Conservation (phyloP, 2,888 invertebrate species). For the Clanis bilineata region DNA sequence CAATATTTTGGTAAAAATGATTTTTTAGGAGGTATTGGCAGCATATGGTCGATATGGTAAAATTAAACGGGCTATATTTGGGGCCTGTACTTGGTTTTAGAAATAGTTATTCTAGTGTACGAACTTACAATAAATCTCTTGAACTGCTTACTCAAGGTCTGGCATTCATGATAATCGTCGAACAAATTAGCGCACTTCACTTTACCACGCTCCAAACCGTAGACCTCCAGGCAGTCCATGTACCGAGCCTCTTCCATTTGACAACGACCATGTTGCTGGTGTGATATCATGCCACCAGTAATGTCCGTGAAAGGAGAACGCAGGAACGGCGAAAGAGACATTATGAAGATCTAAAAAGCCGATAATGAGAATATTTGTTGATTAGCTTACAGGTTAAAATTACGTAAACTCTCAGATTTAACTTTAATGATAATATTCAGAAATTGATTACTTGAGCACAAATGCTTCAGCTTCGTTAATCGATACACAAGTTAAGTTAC, state of each 20-base stretch:
- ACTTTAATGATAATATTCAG: not conserved
- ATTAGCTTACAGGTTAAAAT: constrained; percentile 48
- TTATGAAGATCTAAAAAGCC: constrained; percentile 43
- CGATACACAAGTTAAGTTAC: not conserved
- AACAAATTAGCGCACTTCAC: constrained; percentile 84
- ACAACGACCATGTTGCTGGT: constrained; percentile 85
- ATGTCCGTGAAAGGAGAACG: constrained; percentile 88
- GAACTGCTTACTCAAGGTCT: constrained; percentile 81
- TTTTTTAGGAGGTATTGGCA: too few species aligned
- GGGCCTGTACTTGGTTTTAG: too few species aligned
- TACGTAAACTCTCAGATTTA: constrained; percentile 57
- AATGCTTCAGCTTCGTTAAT: not conserved
- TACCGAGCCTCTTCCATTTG: constrained; percentile 86
- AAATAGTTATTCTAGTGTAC: too few species aligned
- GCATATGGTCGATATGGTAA: too few species aligned
- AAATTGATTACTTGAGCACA: too few species aligned
- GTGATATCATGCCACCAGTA: constrained; percentile 84
- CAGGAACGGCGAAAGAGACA: constrained; percentile 85
- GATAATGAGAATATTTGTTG: constrained; percentile 11
- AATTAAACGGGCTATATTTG: too few species aligned
- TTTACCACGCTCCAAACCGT: constrained; percentile 85
- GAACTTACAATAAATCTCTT: constrained; percentile 80
- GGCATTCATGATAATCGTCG: constrained; percentile 88
- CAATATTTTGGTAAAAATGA: too few species aligned
- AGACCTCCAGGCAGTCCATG: constrained; percentile 91